Percentiles rank a stretch among this genome's conserved stretches.
phyloP scores from a whole-genome alignment of 2,888 invertebrate species.

The Acronicta psi region DNA sequence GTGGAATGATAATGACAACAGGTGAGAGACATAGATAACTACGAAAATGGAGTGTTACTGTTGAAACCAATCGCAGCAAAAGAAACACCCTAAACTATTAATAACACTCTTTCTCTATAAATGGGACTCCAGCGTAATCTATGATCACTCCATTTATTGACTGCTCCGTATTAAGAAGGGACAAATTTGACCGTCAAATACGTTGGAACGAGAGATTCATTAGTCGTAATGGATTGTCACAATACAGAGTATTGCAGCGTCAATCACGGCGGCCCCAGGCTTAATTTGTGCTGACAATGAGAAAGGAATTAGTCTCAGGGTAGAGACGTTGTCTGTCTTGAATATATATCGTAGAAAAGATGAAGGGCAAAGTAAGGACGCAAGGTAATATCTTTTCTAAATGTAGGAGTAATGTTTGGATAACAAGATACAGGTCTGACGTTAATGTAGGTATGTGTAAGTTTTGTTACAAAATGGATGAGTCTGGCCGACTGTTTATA shows the following conservation, averaged over 20 bases:
- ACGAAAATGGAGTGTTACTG: not conserved
- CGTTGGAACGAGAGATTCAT: conserved; percentile 63
- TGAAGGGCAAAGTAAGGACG: conserved; percentile 24
- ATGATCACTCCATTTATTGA: conserved; percentile 6
- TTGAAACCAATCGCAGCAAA: not conserved
- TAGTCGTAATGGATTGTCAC: conserved; percentile 73
- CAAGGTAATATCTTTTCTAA: conserved; percentile 4
- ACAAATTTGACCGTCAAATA: conserved; percentile 61
- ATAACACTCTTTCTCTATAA: not conserved
- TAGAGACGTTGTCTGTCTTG: conserved; percentile 52
- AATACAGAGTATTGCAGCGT: conserved; percentile 64
- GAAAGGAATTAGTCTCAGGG: conserved; percentile 61
- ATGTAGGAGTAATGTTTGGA: conserved; percentile 1
- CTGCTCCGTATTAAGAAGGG: conserved; percentile 23
- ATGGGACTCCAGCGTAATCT: not conserved
- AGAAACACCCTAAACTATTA: not conserved
- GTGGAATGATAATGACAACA: conserved; percentile 4
- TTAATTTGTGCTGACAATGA: conserved; percentile 68
- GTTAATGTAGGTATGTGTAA: no score
- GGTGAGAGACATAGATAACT: not conserved
- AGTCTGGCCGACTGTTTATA: no score
- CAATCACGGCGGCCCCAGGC: conserved; percentile 64
- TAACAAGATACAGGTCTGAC: no score
- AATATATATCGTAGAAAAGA: conserved; percentile 41
- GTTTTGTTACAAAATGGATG: no score